Base-by-base conservation (phyloP, 2,888 invertebrate species). In the Cynaeus angustus region DNA sequence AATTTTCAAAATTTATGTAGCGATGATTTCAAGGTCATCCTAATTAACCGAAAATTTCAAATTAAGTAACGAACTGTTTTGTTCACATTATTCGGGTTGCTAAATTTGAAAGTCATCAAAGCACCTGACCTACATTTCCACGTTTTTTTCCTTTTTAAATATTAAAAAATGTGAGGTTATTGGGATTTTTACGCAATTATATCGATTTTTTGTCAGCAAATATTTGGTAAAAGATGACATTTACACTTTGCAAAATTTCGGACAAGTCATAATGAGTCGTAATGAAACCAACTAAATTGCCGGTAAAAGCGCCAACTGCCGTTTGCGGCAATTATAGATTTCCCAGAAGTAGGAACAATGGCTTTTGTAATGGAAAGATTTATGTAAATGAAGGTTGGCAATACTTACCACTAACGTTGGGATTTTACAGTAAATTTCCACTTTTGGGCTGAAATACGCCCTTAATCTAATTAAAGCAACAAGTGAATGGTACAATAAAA, bases 41-140 rank as follows among this genome's bases (percentile, higher is more conserved):
- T 12, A 41, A 38, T 55, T 55, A 52, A 52, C 28, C 26, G 1
- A 13, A 0, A 41, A 12, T 21, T 7, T 26, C 10, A 9, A 55
- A 13, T 38, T 1, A 37, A 37, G 13, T 26, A 52, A 52, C 33
- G 26, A 9, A 30, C 12, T 16, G 41, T 41, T 59, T 59, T 56
- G 56, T 43, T 59, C 59, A 59, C 59, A 59, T 46, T 45, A 45
- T 56, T 28, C 41, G 1, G 41, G 21, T 59, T 59, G 28, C 59
- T 16, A 59, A 59, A 59, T 59, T 59, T 43, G 30, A 56, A 56
- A 56, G 55, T 38, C 12, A 56, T 56, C 13, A 28, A 55, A 16
- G 38, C 26, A 38, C 14, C 5, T 38, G 59, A 59, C 59, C 59
- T 14, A 59, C 10, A 43, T 46, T 46, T 9, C 4, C n/a, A 13